These are phyloP conservation scores for Crocallis elinguaria DNA, from an alignment of 2,888 invertebrate species.

Conservation along the genomic window DNA sequence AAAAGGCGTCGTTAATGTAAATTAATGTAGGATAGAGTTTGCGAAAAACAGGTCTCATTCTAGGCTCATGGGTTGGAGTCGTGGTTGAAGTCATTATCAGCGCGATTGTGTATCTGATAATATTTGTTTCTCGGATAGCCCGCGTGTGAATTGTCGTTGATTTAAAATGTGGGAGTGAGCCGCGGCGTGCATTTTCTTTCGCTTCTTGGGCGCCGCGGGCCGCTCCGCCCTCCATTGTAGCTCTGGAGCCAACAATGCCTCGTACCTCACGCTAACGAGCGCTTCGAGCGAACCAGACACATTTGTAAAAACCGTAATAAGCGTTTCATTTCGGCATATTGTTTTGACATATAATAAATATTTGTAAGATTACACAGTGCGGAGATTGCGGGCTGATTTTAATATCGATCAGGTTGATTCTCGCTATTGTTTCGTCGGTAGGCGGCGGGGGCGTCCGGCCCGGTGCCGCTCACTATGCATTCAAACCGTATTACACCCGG, in stretches of 20 bases:
- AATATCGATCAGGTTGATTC: slow-evolving; percentile 56
- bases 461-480: slow-evolving; percentile 42
- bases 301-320: slow-evolving; percentile 84
- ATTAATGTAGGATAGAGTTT: slow-evolving; percentile 9
- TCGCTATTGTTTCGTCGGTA: slow-evolving; percentile 51
- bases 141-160: slow-evolving; percentile 66
- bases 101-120: slow-evolving; percentile 32
- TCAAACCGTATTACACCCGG: slow-evolving; percentile 77
- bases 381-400: slow-evolving; percentile 74
- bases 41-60: slow-evolving; percentile 5
- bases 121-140: slow-evolving; percentile 47
- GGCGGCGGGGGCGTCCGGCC: slow-evolving; percentile 41
- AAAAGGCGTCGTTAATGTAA: slow-evolving; percentile 18
- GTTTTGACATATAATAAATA: slow-evolving; percentile 85
- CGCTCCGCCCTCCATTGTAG: slow-evolving; percentile 77
- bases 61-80: neutral
- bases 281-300: slow-evolving; percentile 78
- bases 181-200: slow-evolving; percentile 52
- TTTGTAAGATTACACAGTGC: slow-evolving; percentile 77
- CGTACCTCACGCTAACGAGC: slow-evolving; percentile 84
- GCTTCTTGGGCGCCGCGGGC: slow-evolving; percentile 66
- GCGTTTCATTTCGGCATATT: slow-evolving; percentile 83
- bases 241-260: slow-evolving; percentile 67
- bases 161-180: slow-evolving; percentile 65
- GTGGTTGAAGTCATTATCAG: slow-evolving; percentile 15